Base-by-base conservation (phyloP, 2,113 vertebrate genomes). In the Marcusenius ussheri region DNA sequence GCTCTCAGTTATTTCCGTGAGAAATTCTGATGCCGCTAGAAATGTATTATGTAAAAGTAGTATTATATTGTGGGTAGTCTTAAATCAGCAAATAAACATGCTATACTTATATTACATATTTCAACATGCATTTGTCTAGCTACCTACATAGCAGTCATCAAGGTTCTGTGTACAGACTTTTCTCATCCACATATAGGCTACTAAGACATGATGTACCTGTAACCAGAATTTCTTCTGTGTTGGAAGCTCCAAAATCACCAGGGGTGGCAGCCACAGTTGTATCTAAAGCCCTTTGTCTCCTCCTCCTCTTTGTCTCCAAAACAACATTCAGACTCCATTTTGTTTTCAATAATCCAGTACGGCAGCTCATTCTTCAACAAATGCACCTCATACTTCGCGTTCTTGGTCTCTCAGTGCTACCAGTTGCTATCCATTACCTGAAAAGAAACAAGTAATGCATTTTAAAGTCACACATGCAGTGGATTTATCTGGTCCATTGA, bases 271-370 rank as follows among this genome's bases (percentile, higher is more conserved):
- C 35, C 17, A 35, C 74, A 35, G 35, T 19, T 80, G 35, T 80
- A 42, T 35, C 35, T 80, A 80, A 35, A 80, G 74, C 35, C 74
- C 35, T 80, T 80, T 80, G 74, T 80, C 74, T 80, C 74, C 74
- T 80, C 74, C 74, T 80, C 35, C 74, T 80, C 74, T 80, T 80
- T 80, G 74, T 80, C 74, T 80, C 74, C 74, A 80, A 80, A 80
- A 80, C 74, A 80, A 42, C 74, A 80, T 42, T 42, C 74, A 80
- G 35, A 80, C 74, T 80, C 74, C 74, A 80, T 80, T 80, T 80
- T 80, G 74, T 80, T 80, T 80, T 80, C 74, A 80, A 42, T 80
- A 80, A 80, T 80, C 74, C 74, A 80, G 74, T 15, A 80, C 39
- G 35, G 74, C 74, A 80, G 74, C 74, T 80, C 74, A 80, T 42